Base-by-base conservation (phyloP, 2,888 invertebrate species). In the Acleris cristana region DNA sequence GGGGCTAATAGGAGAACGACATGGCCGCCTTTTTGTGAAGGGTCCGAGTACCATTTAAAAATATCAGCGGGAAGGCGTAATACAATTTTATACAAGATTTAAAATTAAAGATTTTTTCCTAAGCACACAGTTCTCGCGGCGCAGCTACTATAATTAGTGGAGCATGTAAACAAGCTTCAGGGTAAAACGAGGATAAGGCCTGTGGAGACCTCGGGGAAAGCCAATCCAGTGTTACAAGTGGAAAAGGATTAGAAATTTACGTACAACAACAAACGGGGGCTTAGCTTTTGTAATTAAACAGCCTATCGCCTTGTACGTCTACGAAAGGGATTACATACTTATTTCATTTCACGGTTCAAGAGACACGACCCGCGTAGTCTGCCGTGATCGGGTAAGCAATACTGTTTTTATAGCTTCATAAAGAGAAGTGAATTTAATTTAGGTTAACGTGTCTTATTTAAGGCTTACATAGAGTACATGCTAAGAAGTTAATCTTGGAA, bases 331-430 rank as follows among this genome's bases (percentile, higher is more conserved):
- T 87, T 86, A 86, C 79, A 74, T 76, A 81, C 83, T 82, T 81
- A 79, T 78, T 85, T 85, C 81, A 85, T 85, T 86, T 83, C 78
- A 78, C 78, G 83, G 81, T 80, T 79, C 80, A 81, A 74, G 77
- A 75, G 73, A 74, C 79, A 77, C 68, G 76, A 72, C 72, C 70
- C 73, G 72, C 73, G 74, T 72, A 74, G 75, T 48, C 56, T 51
- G 65, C 44, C 72, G 71, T 72, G 74, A 72, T 72, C 77, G 77
- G 19, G 62, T 53, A 55, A 61, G 56, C 57, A 62, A 58, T 58
- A 63, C 57, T 40, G 48, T 58, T 23, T 53, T 66, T 66, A 61
- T 34, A 57, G 52, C 56, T 61, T 62, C 62, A 45, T 66, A 16
- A 66, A 56, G 54, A 26, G 16, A 53, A 45, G 57, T 23, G 45